Evolutionary conservation across 2,888 invertebrate species (phyloP).

Genomic region (Drosophila barbarae): DNA sequence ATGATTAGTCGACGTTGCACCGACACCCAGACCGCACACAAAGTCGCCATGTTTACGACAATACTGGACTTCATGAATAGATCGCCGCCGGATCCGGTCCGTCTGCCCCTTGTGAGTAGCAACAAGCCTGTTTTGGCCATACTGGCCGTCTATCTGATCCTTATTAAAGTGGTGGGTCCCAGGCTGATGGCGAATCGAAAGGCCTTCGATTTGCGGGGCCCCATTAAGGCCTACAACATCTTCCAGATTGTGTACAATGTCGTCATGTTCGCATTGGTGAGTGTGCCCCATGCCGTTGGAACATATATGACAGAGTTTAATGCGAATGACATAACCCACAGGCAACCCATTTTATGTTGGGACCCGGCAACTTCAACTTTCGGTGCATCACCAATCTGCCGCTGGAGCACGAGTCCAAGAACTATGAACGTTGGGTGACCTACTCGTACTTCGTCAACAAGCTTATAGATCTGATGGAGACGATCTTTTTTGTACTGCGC

Average conservation of each 20-base stretch:
- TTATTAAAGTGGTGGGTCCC: conserved; percentile 48
- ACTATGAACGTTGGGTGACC: conserved; percentile 43
- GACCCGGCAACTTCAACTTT: conserved; percentile 10
- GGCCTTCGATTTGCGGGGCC: conserved; percentile 35
- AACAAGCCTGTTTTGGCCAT: conserved; percentile 41
- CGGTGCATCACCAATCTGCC: conserved; percentile 24
- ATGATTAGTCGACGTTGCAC: conserved; percentile 4
- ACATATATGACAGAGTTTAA: too few relatives aligned
- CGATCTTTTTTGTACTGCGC: conserved; percentile 55
- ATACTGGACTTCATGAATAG: conserved; percentile 30
- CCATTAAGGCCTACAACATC: conserved; percentile 45
- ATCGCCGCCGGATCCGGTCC: conserved; percentile 35
- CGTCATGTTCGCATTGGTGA: conserved; percentile 30
- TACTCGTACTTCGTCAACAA: conserved; percentile 60
- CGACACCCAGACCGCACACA: conserved; percentile 5
- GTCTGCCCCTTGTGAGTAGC: conserved; percentile 34
- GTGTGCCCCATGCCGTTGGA: conserved; percentile 1
- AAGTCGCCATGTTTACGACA: conserved; percentile 25
- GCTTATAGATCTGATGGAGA: conserved; percentile 50
- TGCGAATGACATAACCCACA: background rate
- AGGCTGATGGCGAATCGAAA: conserved; percentile 36
- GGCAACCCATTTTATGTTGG: conserved; percentile 22
- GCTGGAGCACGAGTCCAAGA: conserved; percentile 42
- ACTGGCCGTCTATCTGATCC: conserved; percentile 34
- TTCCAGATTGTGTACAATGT: conserved; percentile 44